These are phyloP conservation scores for Falco rusticolus DNA, from an alignment of 2,797 vertebrate species.

Conservation along the genomic window DNA sequence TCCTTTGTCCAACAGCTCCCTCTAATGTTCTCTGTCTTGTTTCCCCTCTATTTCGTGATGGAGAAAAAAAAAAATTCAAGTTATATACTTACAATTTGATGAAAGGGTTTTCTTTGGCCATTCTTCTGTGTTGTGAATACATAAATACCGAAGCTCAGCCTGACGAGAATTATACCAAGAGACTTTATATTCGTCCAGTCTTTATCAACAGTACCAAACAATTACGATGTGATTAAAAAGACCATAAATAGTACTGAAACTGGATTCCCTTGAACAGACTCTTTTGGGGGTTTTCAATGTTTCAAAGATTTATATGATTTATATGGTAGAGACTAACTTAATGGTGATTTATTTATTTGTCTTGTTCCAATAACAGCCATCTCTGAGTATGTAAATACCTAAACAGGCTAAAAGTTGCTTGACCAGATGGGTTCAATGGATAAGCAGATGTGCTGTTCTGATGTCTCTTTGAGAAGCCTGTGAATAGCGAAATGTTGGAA, in stretches of 20 bases:
- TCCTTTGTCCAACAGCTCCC: conserved; percentile 79
- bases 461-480: not conserved
- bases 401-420: not conserved
- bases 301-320: not conserved
- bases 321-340: not conserved
- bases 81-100: not conserved
- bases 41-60: not conserved
- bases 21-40: conserved; percentile 61
- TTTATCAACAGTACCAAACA: not conserved
- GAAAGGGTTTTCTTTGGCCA: not conserved
- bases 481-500: not conserved
- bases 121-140: not conserved
- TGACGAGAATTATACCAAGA: not conserved
- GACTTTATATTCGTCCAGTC: not conserved
- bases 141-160: not conserved
- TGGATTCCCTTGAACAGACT: not conserved
- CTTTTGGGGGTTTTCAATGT: not conserved
- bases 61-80: not conserved
- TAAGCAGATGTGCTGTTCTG: not conserved
- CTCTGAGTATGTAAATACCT: not conserved
- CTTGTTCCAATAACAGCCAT: not conserved
- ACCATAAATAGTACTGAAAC: not conserved
- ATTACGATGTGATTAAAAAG: not conserved
- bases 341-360: not conserved
- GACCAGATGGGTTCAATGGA: not conserved